A percentile compares a stretch with the other conserved stretches of the same genome.
These are phyloP conservation scores for Notamacropus eugenii DNA, from an alignment of 2,797 vertebrate species.

Conservation along the genomic window DNA sequence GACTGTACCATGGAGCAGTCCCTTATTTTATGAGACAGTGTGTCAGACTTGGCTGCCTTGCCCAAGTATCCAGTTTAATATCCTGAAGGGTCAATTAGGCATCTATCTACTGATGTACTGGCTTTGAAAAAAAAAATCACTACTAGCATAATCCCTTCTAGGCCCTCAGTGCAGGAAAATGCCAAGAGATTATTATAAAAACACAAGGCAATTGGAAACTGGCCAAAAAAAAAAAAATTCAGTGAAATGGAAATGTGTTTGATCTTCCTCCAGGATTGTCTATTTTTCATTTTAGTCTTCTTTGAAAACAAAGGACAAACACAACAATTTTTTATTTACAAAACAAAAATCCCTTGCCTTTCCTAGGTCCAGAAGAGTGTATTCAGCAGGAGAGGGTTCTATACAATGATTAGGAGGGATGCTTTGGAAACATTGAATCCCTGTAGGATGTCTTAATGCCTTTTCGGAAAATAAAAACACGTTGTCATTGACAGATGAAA, in stretches of 20 bases:
- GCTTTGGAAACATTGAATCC: background rate
- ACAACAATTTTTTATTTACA: background rate
- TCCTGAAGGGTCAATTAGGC: constrained; percentile 72
- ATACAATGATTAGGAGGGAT: background rate
- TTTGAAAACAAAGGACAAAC: no score
- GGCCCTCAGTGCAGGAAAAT: constrained; percentile 47
- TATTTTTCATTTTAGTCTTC: background rate
- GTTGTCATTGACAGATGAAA: background rate
- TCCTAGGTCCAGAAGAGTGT: background rate
- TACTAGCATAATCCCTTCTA: background rate
- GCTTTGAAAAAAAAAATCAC: constrained; percentile 3
- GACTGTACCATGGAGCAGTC: constrained; percentile 53
- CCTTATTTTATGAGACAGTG: constrained; percentile 44
- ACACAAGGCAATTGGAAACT: constrained; percentile 45
- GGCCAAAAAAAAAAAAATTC: constrained; percentile 60
- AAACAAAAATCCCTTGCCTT: background rate
- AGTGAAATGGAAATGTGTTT: constrained; percentile 44
- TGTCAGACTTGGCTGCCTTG: constrained; percentile 74
- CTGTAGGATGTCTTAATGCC: background rate
- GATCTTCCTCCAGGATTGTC: background rate
- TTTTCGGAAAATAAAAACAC: background rate
- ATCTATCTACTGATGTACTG: constrained; percentile 52
- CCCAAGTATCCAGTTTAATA: constrained; percentile 66
- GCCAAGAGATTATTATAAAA: background rate
- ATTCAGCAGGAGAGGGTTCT: background rate